Base-by-base conservation (phyloP, 53 echinoderm and acorn worm species). In the Henricia sp. region DNA sequence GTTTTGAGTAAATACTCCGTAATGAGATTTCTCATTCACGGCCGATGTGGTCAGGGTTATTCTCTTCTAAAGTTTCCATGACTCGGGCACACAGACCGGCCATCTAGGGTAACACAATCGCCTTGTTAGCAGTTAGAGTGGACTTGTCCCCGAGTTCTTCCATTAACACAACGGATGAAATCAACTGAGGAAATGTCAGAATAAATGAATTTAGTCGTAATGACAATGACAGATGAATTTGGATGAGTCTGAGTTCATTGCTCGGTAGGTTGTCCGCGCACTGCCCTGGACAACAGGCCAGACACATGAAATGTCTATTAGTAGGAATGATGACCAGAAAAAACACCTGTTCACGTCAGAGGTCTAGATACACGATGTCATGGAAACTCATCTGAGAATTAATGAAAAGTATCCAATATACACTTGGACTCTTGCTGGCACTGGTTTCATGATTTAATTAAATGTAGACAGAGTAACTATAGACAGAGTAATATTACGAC, bases 271-370 rank as follows among this genome's bases (percentile, higher is more conserved):
- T 41, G 46, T 42, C n/a, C 29, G n/a, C n/a, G n/a, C n/a, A n/a
- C n/a, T n/a, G n/a, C n/a, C n/a, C n/a, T n/a, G 53, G 72, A 20
- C 51, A 30, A 53, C 36, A 8, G 35, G 35, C 30, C 34, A 52
- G 30, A 16, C 53, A 59, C 29, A 2, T 1, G n/a, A 1, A 40
- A n/a, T 11, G 42, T 10, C 16, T 3, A 44, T 56, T 59, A 27
- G 14, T 24, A 11, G 59, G 26, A 40, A 40, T 56, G 32, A n/a
- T 59, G 40, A 23, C n/a, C 37, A 20, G 3, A 59, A 57, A 76
- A 72, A 76, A 76, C 76, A 76, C 76, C 57, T 76, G 76, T 73
- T 71, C 38, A 64, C 36, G 33, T 64, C 36, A 64, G 36, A 64
- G 32, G 64, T 64, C 32, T 32, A 32, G 64, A 32, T 34, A 64